Evolutionary conservation across 2,888 invertebrate species (phyloP), one percentile per base, ranked within the genome.

Genomic region (Petrophora chlorosata): DNA sequence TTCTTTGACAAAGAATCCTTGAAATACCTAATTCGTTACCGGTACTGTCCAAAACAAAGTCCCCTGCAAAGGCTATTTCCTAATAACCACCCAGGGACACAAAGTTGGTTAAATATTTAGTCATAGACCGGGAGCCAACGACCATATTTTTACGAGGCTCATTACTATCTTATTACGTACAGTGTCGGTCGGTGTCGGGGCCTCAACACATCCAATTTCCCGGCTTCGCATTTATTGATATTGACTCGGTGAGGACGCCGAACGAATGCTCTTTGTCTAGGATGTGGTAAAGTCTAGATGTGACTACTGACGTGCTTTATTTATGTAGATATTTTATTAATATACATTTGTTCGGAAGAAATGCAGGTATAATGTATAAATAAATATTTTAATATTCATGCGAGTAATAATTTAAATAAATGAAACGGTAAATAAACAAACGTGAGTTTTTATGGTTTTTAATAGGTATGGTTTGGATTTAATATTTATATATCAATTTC

Each of bases 221-320:
- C 85, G 79, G 85, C 84, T 82, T 84, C 83, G 80, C 87, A 88
- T 90, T 89, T 90, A 90, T 90, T 89, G 90, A 89, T 90, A 90
- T 90, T 89, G 90, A 89, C 86, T 89, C 80, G 61, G 78, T 71
- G 85, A 86, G 83, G 87, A 86, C 86, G 86, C 80, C 74, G 76
- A 74, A 76, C 76, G 79, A 78, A 77, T 75, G 79, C 73, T 70
- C 63, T 63, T 57, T 61, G 57, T 62, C 67, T 68, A 57, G 54
- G 73, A 75, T 72, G 53, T 70, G 51, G 42, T 40, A 28, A 33
- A 33, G 9, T 52, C 79, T 84, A 56, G 85, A 85, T 73, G 65
- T 50, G 82, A 34, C 64, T 56, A 29, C 14, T 8, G 3, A 41
- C 32, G 47, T 32, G 22, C 12, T n/a, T n/a, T n/a, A n/a, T n/a